Evolutionary conservation across 2,113 vertebrate species (phyloP).

Genomic region (Pampusana beccarii): DNA sequence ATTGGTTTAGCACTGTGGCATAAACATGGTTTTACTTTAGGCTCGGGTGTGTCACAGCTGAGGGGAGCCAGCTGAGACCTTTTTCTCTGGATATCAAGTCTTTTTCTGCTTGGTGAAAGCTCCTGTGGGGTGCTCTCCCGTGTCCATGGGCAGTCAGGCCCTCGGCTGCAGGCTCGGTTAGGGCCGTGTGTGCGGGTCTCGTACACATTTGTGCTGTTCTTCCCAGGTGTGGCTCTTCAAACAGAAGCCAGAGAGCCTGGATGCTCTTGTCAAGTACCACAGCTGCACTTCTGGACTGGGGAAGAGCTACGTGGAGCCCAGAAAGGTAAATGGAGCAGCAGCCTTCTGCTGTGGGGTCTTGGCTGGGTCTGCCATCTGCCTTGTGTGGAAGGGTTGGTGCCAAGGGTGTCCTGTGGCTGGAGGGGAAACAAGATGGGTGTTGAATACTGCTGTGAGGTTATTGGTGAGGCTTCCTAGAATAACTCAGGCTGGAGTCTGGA

Average conservation of each 20-base stretch:
- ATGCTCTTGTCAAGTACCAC: slow-evolving; percentile 80
- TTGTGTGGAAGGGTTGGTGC: neutral
- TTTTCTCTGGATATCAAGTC: neutral
- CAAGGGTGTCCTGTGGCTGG: neutral
- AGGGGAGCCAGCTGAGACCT: neutral
- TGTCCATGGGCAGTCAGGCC: neutral
- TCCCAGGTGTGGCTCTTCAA: slow-evolving; percentile 79
- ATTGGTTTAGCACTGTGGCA: neutral
- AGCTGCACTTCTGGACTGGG: slow-evolving; percentile 80
- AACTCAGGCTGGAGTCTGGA: neutral
- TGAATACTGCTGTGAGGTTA: neutral
- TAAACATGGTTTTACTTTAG: neutral
- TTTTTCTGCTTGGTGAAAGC: neutral
- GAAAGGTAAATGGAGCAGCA: slow-evolving; percentile 66
- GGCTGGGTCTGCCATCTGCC: neutral
- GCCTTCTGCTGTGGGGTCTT: neutral
- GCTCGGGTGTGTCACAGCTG: neutral
- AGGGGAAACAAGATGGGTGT: neutral
- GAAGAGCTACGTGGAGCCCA: slow-evolving; percentile 71
- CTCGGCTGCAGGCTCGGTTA: neutral
- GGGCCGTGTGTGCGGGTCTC: neutral
- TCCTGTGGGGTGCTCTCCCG: neutral
- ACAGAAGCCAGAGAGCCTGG: slow-evolving; percentile 81
- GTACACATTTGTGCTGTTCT: neutral
- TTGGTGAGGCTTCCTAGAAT: neutral